Evolutionary conservation across 2,113 vertebrate species (phyloP), one percentile per base, ranked within the genome.

Genomic region (Amazona guildingii): DNA sequence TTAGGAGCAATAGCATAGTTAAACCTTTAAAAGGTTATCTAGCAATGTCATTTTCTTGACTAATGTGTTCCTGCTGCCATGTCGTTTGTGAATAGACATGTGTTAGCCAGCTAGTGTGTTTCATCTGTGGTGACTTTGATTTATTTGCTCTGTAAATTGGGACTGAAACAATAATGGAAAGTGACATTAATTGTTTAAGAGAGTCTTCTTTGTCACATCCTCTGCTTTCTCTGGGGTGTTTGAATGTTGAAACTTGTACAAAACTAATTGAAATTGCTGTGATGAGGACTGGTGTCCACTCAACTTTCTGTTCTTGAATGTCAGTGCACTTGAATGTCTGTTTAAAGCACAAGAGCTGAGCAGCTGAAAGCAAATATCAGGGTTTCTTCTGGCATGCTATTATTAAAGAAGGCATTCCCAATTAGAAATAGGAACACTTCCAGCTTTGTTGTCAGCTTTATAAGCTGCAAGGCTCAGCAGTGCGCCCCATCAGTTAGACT

Each of bases 111-210:
- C 97, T 97, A 96, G 89, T 87, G 91, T 91, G 92, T 96, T 97
- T 98, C 97, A 97, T 98, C 97, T 97, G 90, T 95, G 79, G 94
- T 97, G 98, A 98, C 98, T 98, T 99, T 99, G 98, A 99, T 99
- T 98, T 98, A 99, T 99, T 99, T 99, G 98, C 98, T 98, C 96
- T 98, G 98, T 98, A 99, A 98, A 98, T 98, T 98, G 97, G 98
- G 98, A 98, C 98, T 95, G 90, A 97, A 98, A 98, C 98, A 98
- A 98, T 99, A 98, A 99, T 98, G 97, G 98, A 97, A 98, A 98
- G 98, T 98, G 98, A 98, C 98, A 98, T 98, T 99, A 98, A 99
- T 99, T 99, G 98, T 99, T 99, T 98, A 98, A 97, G 95, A 79
- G 94, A 97, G 97, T 98, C 95, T 79, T 97, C 97, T 98, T 97